Percentiles rank a stretch among this genome's conserved stretches.
Evolutionary conservation across 2,113 vertebrate genomes (phyloP).

Genomic region (Danio rerio): DNA sequence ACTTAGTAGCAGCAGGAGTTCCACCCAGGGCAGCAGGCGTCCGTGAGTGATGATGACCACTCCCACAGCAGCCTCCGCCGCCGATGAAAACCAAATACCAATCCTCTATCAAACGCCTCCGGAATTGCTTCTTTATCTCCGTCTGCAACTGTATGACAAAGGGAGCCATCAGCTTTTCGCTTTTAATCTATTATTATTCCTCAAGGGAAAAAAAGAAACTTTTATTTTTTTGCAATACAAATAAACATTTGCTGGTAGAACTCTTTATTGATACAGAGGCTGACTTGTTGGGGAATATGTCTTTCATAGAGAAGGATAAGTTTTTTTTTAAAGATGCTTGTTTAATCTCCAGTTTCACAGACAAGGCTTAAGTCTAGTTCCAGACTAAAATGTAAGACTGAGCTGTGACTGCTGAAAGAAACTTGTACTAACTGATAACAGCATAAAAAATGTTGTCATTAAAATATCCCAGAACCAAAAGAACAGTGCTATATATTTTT

Average conservation of each 20-base stretch:
- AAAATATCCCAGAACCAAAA: too few species aligned
- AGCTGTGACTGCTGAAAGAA: too few species aligned
- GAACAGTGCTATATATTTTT: too few species aligned
- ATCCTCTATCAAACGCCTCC: constrained; percentile 37
- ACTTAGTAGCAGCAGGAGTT: constrained; percentile 54
- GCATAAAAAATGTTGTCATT: too few species aligned
- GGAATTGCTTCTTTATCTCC: constrained; percentile 43
- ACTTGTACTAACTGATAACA: too few species aligned
- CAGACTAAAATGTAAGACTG: too few species aligned
- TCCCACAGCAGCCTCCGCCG: constrained; percentile 29
- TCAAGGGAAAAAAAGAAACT: neutral
- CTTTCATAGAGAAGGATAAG: neutral
- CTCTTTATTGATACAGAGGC: neutral
- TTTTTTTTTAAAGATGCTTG: neutral
- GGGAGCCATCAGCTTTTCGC: constrained; percentile 17
- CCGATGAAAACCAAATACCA: constrained; percentile 42
- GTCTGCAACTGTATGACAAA: constrained; percentile 37
- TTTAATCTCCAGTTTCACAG: too few species aligned
- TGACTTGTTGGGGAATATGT: neutral
- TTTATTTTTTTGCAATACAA: neutral
- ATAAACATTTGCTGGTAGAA: constrained; percentile 2
- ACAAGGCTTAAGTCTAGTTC: too few species aligned
- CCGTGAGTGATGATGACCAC: constrained; percentile 56
- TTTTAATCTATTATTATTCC: constrained; percentile 31
- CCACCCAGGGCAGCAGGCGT: constrained; percentile 37